Percentiles rank a stretch among this genome's conserved stretches.
phyloP scores from a whole-genome alignment of 1,140 invertebrate species.

The Matsumurasca onukii region DNA sequence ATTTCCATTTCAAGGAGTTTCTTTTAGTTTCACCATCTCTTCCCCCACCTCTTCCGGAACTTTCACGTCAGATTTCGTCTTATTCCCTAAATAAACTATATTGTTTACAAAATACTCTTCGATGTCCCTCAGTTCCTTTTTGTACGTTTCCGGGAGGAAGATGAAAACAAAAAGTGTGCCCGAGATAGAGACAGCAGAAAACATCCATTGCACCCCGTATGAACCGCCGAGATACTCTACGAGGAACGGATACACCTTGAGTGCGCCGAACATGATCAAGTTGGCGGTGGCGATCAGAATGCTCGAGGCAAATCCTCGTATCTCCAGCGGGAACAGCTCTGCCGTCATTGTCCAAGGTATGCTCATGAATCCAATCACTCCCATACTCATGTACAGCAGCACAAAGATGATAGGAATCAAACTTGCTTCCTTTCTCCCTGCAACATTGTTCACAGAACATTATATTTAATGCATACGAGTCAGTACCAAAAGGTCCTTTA shows the following conservation, averaged over 20 bases:
- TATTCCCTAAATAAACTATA: conserved; percentile 35
- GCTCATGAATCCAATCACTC: too few relatives aligned
- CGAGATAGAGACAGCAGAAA: conserved; percentile 61
- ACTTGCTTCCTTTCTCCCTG: conserved; percentile 1
- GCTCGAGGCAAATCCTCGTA: conserved; percentile 56
- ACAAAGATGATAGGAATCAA: conserved; percentile 51
- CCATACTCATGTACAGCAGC: conserved; percentile 55
- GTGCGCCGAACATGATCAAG: conserved; percentile 55
- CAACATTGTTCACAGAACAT: too few relatives aligned
- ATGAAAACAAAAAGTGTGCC: conserved; percentile 59
- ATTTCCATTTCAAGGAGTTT: too few relatives aligned
- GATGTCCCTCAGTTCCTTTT: conserved; percentile 66
- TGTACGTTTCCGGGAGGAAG: conserved; percentile 71
- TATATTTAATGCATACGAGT: too few relatives aligned
- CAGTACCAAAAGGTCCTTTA: too few relatives aligned
- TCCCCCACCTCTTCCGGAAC: conserved; percentile 2
- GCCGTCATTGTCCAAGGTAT: conserved; percentile 63
- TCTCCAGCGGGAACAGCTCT: conserved; percentile 59
- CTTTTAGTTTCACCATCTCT: conserved; percentile 7
- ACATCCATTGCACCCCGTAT: conserved; percentile 66
- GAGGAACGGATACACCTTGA: conserved; percentile 53
- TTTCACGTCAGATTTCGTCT: too few relatives aligned
- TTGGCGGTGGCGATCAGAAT: conserved; percentile 54
- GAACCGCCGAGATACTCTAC: conserved; percentile 50
- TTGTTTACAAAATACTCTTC: conserved; percentile 58